These are phyloP conservation scores for Galerucella nymphaeae DNA, from an alignment of 2,888 invertebrate species.

Conservation along the genomic window DNA sequence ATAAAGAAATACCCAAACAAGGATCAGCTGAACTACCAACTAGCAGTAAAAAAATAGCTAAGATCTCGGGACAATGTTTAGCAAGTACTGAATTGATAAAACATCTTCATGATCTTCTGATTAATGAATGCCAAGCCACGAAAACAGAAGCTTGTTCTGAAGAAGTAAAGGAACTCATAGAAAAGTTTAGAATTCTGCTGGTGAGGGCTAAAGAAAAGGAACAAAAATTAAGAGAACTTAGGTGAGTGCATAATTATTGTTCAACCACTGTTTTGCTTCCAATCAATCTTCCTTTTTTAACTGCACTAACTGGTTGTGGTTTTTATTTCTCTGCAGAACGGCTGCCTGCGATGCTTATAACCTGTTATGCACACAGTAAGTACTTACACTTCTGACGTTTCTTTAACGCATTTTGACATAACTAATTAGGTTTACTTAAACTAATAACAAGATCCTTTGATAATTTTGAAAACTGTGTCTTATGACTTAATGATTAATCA, in stretches of 20 bases:
- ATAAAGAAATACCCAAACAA: slow-evolving; percentile 69
- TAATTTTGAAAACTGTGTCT: no score
- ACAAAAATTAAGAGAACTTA: slow-evolving; percentile 80
- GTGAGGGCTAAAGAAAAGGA: slow-evolving; percentile 79
- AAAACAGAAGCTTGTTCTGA: slow-evolving; percentile 74
- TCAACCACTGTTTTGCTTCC: slow-evolving; percentile 24
- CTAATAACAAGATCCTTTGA: neutral
- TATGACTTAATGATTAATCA: neutral
- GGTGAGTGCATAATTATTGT: slow-evolving; percentile 67
- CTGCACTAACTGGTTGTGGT: slow-evolving; percentile 58
- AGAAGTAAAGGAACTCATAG: slow-evolving; percentile 73
- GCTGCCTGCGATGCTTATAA: slow-evolving; percentile 69
- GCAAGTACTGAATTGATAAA: slow-evolving; percentile 84
- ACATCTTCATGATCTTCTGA: slow-evolving; percentile 79
- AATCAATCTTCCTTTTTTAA: slow-evolving; percentile 49
- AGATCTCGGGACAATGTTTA: slow-evolving; percentile 80
- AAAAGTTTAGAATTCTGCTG: slow-evolving; percentile 76
- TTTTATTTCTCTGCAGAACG: slow-evolving; percentile 64
- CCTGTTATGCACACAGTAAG: slow-evolving; percentile 72
- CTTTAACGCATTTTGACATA: slow-evolving; percentile 17
- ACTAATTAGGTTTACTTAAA: neutral
- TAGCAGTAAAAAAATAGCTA: slow-evolving; percentile 79
- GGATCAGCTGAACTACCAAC: slow-evolving; percentile 70
- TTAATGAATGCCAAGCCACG: slow-evolving; percentile 78
- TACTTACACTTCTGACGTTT: slow-evolving; percentile 52